phyloP scores from a whole-genome alignment of 1,140 invertebrate species.

The Cydia pomonella region DNA sequence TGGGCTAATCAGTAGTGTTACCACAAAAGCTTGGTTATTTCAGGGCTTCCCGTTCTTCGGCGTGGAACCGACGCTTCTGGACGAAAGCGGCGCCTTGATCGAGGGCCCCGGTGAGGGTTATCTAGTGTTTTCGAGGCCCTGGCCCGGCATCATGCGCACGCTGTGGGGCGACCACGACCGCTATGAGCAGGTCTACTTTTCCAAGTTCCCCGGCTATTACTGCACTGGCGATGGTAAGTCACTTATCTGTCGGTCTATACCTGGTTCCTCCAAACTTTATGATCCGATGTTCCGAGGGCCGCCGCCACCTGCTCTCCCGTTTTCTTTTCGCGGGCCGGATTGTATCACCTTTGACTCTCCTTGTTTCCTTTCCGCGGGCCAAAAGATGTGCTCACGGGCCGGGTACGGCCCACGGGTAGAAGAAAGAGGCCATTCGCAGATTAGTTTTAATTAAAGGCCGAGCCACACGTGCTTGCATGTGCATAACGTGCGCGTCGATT shows the following conservation, averaged over 20 bases:
- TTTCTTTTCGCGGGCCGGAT: too few relatives aligned
- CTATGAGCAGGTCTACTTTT: constrained; percentile 97
- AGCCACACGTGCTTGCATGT: too few relatives aligned
- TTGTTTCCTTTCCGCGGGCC: too few relatives aligned
- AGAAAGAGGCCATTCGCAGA: too few relatives aligned
- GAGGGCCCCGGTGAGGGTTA: constrained; percentile 96
- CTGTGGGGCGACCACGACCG: constrained; percentile 95
- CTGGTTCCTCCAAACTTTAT: too few relatives aligned
- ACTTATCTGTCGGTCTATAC: constrained; percentile 11
- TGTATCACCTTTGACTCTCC: too few relatives aligned
- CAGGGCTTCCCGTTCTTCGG: constrained; percentile 99
- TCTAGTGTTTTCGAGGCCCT: constrained; percentile 95
- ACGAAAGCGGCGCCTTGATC: constrained; percentile 93
- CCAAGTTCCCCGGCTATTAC: constrained; percentile 97
- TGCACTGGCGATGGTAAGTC: constrained; percentile 96
- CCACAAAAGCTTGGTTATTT: constrained; percentile 42
- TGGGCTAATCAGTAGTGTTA: constrained; percentile 4
- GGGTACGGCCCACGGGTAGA: too few relatives aligned
- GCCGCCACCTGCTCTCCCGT: too few relatives aligned
- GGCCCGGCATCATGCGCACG: constrained; percentile 98
- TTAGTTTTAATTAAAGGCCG: too few relatives aligned
- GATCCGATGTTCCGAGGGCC: too few relatives aligned
- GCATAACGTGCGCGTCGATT: too few relatives aligned
- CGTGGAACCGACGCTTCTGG: constrained; percentile 92
- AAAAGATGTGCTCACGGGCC: too few relatives aligned